Conservation (phyloP, 2,113 vertebrate species). For the Machaerirhynchus nigripectus region DNA sequence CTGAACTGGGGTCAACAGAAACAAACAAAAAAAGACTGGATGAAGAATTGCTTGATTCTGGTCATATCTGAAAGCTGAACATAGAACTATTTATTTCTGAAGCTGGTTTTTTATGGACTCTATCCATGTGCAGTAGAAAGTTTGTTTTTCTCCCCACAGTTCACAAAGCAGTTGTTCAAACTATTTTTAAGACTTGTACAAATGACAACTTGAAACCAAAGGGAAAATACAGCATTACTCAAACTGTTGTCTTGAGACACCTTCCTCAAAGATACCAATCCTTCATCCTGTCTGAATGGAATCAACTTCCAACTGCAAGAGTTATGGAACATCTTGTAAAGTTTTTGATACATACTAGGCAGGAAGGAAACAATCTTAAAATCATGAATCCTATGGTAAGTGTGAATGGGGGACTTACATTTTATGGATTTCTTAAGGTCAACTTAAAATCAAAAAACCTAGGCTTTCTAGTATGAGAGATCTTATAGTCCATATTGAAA, state of each 20-base stretch:
- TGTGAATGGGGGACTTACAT: background rate
- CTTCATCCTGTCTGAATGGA: background rate
- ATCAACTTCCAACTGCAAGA: background rate
- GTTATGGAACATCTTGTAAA: background rate
- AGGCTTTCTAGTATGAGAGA: background rate
- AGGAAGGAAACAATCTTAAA: background rate
- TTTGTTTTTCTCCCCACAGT: background rate
- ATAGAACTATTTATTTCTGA: background rate
- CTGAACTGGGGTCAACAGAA: background rate
- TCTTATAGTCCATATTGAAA: background rate
- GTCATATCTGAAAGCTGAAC: background rate
- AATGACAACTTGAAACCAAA: conserved; percentile 51
- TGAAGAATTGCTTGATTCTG: background rate
- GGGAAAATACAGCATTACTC: conserved; percentile 37
- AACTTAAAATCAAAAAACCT: background rate
- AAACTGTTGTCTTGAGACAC: conserved; percentile 11
- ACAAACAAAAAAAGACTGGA: background rate
- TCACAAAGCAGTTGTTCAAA: conserved; percentile 42
- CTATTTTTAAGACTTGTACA: conserved; percentile 20
- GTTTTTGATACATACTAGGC: background rate
- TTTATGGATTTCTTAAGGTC: background rate
- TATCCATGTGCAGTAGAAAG: background rate
- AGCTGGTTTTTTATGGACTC: background rate
- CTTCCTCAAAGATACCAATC: conserved; percentile 20
- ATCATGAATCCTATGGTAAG: background rate